Conservation (phyloP, 1,140 invertebrate genomes). For the Aradophagus sp. region DNA sequence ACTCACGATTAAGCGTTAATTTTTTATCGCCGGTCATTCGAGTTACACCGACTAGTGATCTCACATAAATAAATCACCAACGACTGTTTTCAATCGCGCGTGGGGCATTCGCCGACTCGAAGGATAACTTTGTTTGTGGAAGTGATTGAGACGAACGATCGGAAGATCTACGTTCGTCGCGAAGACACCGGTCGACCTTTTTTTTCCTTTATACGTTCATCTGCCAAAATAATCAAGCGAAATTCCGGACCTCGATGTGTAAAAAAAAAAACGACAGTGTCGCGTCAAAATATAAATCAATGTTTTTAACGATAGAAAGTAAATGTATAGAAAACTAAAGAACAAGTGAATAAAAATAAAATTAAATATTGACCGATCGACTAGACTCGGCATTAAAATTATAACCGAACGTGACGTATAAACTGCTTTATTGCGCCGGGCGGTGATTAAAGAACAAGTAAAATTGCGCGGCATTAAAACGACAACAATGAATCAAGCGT, state of each 20-base stretch:
- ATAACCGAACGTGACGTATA: conserved; percentile 36
- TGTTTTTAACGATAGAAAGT: too few species aligned
- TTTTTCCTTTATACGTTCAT: conserved; percentile 27
- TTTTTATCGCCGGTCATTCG: conserved; percentile 7
- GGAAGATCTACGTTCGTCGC: conserved; percentile 1
- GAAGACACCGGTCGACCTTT: conserved; percentile 23
- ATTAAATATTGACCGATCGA: too few species aligned
- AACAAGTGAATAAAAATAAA: too few species aligned
- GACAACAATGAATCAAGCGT: conserved; percentile 37
- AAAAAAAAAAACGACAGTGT: too few species aligned
- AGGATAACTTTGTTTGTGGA: conserved; percentile 21
- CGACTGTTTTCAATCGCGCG: conserved; percentile 15
- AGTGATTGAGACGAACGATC: conserved; percentile 36
- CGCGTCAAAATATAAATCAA: too few species aligned
- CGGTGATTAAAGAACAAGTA: conserved; percentile 32
- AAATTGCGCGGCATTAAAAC: conserved; percentile 27
- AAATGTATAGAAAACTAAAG: too few species aligned
- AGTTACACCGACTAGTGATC: conserved; percentile 3
- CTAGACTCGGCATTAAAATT: conserved; percentile 26
- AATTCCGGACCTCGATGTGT: background rate
- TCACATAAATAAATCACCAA: conserved; percentile 23
- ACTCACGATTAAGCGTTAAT: background rate
- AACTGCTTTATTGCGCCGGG: conserved; percentile 26
- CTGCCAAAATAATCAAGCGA: conserved; percentile 11
- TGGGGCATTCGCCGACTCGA: conserved; percentile 8